phyloP scores from a whole-genome alignment of 2,797 vertebrate genomes.

The Artibeus jamaicensis region DNA sequence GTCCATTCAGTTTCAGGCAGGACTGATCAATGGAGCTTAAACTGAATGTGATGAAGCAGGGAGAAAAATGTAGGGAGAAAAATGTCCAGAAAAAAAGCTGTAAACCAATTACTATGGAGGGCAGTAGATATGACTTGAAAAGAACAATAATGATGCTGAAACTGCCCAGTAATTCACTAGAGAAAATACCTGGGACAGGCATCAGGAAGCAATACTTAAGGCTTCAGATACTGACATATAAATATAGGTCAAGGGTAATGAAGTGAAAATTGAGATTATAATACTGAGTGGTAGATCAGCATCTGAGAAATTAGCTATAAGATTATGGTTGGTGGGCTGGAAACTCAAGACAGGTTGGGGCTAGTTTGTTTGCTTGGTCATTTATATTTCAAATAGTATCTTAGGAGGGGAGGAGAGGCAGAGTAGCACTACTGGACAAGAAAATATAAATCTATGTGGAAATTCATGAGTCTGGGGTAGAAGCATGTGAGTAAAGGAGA shows the following conservation, averaged over 20 bases:
- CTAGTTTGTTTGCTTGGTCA: background rate
- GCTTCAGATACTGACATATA: constrained; percentile 16
- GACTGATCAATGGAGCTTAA: background rate
- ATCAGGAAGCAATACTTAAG: constrained; percentile 49
- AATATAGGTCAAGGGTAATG: constrained; percentile 39
- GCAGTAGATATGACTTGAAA: constrained; percentile 20
- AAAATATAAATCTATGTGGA: constrained; percentile 58
- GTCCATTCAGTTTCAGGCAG: constrained; percentile 18
- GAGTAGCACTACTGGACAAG: constrained; percentile 64
- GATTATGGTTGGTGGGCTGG: constrained; percentile 7
- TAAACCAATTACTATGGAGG: constrained; percentile 26
- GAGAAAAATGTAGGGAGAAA: background rate
- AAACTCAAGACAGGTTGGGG: constrained; percentile 39
- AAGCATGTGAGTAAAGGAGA: constrained; percentile 68
- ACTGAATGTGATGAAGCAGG: background rate
- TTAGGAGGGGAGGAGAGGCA: constrained; percentile 69
- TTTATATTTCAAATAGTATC: constrained; percentile 33
- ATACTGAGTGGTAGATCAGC: background rate
- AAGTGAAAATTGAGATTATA: constrained; percentile 46
- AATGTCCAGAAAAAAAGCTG: background rate
- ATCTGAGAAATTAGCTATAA: constrained; percentile 32
- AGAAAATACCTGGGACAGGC: constrained; percentile 47
- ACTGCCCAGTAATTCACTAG: constrained; percentile 20
- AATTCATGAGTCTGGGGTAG: constrained; percentile 55
- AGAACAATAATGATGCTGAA: constrained; percentile 43